A percentile compares a stretch with the other conserved stretches of the same genome.
Evolutionary conservation across 2,797 vertebrate genomes (phyloP).

Genomic region (Taeniopygia guttata): DNA sequence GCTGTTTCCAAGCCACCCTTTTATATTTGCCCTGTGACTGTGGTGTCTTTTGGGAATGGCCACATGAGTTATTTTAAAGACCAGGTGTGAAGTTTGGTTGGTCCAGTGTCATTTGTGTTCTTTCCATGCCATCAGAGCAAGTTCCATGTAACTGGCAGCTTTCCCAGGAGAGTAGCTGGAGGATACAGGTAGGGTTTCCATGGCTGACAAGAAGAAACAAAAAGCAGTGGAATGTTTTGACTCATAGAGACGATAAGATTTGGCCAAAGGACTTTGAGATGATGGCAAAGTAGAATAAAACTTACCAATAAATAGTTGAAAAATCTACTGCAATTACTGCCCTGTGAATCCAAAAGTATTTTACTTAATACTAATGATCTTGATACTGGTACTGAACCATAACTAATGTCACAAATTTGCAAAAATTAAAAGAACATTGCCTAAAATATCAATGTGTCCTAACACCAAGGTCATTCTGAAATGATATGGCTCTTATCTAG

Average conservation of each 20-base stretch:
- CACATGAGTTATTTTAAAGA: neutral
- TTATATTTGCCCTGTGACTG: neutral
- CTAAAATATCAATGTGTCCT: conserved; percentile 78
- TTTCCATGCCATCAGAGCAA: neutral
- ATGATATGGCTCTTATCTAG: conserved; percentile 67
- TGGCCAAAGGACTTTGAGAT: conserved; percentile 20
- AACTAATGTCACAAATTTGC: conserved; percentile 84
- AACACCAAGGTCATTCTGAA: conserved; percentile 80
- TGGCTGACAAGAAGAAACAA: neutral
- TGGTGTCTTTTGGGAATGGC: neutral
- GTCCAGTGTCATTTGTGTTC: neutral
- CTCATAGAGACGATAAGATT: neutral
- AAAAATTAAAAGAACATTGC: conserved; percentile 81
- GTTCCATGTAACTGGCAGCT: neutral
- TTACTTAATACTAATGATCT: conserved; percentile 80
- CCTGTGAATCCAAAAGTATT: conserved; percentile 77
- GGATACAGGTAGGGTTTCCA: neutral
- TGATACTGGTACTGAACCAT: conserved; percentile 82
- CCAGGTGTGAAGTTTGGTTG: neutral
- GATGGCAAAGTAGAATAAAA: conserved; percentile 60
- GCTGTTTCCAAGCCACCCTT: neutral
- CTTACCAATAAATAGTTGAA: conserved; percentile 68
- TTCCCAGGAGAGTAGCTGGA: neutral
- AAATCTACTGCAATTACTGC: conserved; percentile 73
- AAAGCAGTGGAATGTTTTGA: neutral